phyloP scores from a whole-genome alignment of 1,140 invertebrate species.

The Leptoteleia sp. region DNA sequence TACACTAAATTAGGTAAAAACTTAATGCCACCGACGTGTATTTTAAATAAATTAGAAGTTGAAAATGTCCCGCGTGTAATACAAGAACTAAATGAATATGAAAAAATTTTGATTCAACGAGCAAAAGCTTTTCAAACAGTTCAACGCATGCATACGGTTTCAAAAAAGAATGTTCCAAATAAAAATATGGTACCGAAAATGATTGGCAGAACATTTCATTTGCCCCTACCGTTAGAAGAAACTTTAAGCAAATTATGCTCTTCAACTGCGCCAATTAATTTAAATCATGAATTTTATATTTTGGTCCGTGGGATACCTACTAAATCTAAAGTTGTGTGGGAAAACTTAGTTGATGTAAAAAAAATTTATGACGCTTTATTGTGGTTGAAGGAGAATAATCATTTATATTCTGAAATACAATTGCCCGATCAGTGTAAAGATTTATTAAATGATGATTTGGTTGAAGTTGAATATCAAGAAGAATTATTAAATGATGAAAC shows the following conservation, averaged over 20 bases:
- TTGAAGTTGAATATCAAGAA: constrained; percentile 25
- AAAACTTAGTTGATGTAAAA: constrained; percentile 40
- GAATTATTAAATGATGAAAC: neutral
- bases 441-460: constrained; percentile 20
- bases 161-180: constrained; percentile 57
- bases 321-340: constrained; percentile 36
- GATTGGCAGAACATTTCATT: constrained; percentile 71
- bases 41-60: constrained; percentile 36
- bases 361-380: constrained; percentile 33
- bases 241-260: constrained; percentile 66
- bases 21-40: constrained; percentile 32
- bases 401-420: constrained; percentile 29
- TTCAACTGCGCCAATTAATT: constrained; percentile 54
- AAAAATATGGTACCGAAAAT: constrained; percentile 64
- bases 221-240: constrained; percentile 70
- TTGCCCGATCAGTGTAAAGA: constrained; percentile 11
- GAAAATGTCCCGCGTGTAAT: constrained; percentile 1
- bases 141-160: constrained; percentile 64
- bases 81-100: constrained; percentile 58
- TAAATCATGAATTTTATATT: constrained; percentile 66
- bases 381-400: constrained; percentile 48
- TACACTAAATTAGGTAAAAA: constrained; percentile 26
- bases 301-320: constrained; percentile 55
- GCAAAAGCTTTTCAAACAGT: constrained; percentile 74
- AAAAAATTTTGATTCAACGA: constrained; percentile 71